Conservation (phyloP, 2,888 invertebrate genomes). For the Lepidochrysops patricia region DNA sequence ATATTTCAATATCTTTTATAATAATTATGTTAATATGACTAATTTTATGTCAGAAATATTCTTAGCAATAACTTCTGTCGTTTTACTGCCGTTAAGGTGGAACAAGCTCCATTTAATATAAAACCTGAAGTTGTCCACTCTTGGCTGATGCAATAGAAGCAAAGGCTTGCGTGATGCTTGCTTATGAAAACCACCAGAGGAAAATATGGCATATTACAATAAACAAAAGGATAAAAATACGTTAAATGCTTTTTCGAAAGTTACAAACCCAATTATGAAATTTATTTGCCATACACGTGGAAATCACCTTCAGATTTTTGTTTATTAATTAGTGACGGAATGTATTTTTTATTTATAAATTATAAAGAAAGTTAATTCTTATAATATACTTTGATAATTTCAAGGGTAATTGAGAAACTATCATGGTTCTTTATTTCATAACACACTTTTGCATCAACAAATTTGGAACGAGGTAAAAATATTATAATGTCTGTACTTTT, state of each 20-base stretch:
- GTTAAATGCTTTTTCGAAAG: constrained; percentile 10
- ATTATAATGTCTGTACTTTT: not conserved
- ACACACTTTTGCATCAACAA: no score
- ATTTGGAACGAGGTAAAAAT: not conserved
- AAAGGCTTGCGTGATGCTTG: constrained; percentile 47
- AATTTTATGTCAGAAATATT: constrained; percentile 14
- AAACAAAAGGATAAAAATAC: constrained; percentile 9
- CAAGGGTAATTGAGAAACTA: not conserved
- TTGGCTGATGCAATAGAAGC: constrained; percentile 65
- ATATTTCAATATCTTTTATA: not conserved
- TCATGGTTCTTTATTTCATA: not conserved
- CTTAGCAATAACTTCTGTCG: constrained; percentile 29
- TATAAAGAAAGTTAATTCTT: not conserved
- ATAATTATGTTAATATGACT: not conserved
- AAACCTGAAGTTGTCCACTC: constrained; percentile 45
- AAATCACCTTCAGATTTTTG: constrained; percentile 9
- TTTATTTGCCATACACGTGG: constrained; percentile 6
- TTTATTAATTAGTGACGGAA: not conserved
- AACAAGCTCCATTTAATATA: constrained; percentile 40
- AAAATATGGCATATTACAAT: constrained; percentile 10
- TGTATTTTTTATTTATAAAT: not conserved
- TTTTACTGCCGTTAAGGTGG: constrained; percentile 35
- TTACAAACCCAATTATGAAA: not conserved
- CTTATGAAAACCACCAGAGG: constrained; percentile 29
- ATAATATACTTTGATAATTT: not conserved